Percentiles rank a stretch among this genome's conserved stretches.
These are phyloP conservation scores for Hyperopisus bebe DNA, from an alignment of 2,113 vertebrate genomes.

Conservation along the genomic window DNA sequence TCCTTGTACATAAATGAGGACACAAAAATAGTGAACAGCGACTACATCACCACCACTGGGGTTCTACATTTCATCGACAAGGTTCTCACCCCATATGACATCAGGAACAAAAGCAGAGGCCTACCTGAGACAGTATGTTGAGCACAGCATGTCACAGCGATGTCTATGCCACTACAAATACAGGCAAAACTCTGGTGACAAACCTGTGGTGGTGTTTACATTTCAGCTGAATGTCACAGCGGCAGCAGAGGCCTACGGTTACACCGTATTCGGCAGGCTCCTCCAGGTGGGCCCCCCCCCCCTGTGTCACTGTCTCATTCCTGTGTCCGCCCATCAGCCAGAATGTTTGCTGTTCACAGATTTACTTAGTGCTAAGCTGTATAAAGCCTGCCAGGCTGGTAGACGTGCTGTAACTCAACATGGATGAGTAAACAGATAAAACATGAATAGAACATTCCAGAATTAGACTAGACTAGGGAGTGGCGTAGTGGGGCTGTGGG, in stretches of 20 bases:
- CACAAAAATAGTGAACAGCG: constrained; percentile 63
- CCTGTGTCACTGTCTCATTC: not conserved
- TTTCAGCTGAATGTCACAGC: constrained; percentile 68
- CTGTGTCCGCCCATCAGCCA: not conserved
- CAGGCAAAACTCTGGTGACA: not conserved
- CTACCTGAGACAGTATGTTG: not conserved
- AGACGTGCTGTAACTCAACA: not conserved
- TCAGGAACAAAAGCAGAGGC: not conserved
- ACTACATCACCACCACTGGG: constrained; percentile 65
- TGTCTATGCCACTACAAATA: not conserved
- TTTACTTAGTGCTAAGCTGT: not conserved
- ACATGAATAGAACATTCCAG: not conserved
- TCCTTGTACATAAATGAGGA: constrained; percentile 75
- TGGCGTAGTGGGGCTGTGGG: not conserved
- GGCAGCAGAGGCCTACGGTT: constrained; percentile 72
- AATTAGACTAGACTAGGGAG: not conserved
- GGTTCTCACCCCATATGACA: constrained; percentile 58
- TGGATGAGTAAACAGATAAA: not conserved
- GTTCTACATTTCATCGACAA: constrained; percentile 79
- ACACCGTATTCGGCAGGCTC: constrained; percentile 73
- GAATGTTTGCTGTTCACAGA: not conserved
- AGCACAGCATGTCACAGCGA: no score
- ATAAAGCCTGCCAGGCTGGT: not conserved
- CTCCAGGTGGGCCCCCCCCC: constrained; percentile 61
- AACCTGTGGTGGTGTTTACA: not conserved